A percentile compares a stretch with the other conserved stretches of the same genome.
Conservation (phyloP, 1,140 invertebrate genomes). For the Lasioglossum albipes region DNA sequence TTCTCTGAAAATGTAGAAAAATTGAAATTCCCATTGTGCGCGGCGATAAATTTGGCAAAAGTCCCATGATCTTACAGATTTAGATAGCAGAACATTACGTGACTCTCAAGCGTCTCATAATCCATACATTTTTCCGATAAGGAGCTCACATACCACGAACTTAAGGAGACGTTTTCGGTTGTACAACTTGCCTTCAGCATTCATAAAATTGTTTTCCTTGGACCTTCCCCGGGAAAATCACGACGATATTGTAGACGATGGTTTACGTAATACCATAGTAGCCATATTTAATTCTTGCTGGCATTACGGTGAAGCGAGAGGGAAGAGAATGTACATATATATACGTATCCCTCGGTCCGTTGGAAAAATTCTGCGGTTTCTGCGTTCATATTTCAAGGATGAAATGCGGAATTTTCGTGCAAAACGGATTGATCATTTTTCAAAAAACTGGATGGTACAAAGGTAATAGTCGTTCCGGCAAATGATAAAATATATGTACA, state of each 20-base stretch:
- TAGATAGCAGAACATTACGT: constrained; percentile 35
- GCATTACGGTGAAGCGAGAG: neutral
- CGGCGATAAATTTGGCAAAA: constrained; percentile 18
- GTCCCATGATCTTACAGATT: constrained; percentile 30
- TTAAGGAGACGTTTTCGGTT: constrained; percentile 16
- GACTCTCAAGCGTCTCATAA: constrained; percentile 26
- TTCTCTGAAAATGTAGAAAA: neutral
- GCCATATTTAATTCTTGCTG: neutral
- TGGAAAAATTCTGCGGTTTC: neutral
- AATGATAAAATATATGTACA: neutral
- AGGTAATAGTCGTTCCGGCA: too few relatives aligned
- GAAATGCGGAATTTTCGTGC: neutral
- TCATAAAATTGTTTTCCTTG: constrained; percentile 12
- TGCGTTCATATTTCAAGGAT: neutral
- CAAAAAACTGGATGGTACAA: too few relatives aligned
- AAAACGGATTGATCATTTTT: too few relatives aligned
- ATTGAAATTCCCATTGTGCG: constrained; percentile 27
- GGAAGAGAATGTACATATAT: neutral
- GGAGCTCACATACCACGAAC: constrained; percentile 17
- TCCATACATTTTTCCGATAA: constrained; percentile 42
- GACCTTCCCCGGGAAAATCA: neutral
- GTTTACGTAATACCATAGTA: neutral
- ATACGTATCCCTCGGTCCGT: neutral
- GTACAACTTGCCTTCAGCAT: constrained; percentile 5
- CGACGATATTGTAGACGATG: neutral